Base-by-base conservation (phyloP, 2,113 vertebrate species). In the Lophura nycthemera region DNA sequence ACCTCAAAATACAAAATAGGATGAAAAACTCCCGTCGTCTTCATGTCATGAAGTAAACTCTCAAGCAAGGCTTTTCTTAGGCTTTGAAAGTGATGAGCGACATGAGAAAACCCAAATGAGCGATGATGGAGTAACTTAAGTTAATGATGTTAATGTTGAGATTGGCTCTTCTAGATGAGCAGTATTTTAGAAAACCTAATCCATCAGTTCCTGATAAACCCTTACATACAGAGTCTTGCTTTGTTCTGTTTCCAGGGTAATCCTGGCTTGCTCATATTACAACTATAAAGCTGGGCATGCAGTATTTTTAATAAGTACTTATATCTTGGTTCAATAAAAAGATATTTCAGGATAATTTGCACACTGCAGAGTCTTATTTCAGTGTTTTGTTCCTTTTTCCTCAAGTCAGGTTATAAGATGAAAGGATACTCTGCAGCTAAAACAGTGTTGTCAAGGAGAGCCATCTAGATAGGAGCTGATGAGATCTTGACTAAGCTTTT, bases 401-500 rank as follows among this genome's bases (percentile, higher is more conserved):
- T 85, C 25, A 73, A 87, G 27, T 70, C 19, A 50, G 72, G 20
- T 67, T 84, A 57, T 21, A 48, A 61, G 90, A 86, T 78, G 24
- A 36, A 40, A 86, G 34, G 16, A 56, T 92, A 20, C 22, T 18
- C 15, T 60, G 70, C 29, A 79, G 40, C 57, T 89, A 87, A 83
- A 89, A 43, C 34, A 65, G 20, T 24, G 25, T 22, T 83, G 32
- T 79, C 30, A 60, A 1, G 25, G 52, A 85, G 27, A 86, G 43
- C 6, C 18, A 38, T 80, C 45, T 80, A 70, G 81, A 17, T 86
- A 48, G 42, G 65, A 92, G 47, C 25, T 52, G 56, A 43, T 72
- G 54, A 88, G 66, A 63, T 82, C 59, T 71, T 89, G 66, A 63
- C 32, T 83, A 83, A 85, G 50, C 50, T 83, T 89, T 85, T 83